Percentiles rank a stretch among this genome's conserved stretches.
Evolutionary conservation across 2,113 vertebrate genomes (phyloP).

Genomic region (Penelope pileata): DNA sequence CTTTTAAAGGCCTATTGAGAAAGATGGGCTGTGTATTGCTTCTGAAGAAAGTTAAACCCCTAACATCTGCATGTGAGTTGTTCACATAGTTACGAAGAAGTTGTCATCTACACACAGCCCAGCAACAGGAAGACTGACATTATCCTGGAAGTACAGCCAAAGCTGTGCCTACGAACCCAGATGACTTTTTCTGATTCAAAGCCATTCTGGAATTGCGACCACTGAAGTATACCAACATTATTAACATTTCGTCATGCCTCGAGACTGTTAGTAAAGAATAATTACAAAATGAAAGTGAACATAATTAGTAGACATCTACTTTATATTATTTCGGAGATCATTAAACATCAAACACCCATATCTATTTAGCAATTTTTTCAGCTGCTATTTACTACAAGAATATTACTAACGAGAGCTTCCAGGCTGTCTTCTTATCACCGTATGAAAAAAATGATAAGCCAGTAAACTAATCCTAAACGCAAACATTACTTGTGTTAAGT

Average conservation of each 20-base stretch:
- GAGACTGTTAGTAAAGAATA: neutral
- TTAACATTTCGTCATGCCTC: conserved; percentile 16
- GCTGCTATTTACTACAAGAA: neutral
- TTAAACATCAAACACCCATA: neutral
- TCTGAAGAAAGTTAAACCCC: neutral
- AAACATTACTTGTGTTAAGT: neutral
- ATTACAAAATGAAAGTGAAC: neutral
- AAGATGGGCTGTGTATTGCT: neutral
- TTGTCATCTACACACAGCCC: neutral
- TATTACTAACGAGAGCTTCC: neutral
- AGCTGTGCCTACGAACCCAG: neutral
- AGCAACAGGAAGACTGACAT: neutral
- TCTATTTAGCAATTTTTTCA: neutral
- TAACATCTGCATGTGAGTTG: neutral
- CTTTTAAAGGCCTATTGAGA: neutral
- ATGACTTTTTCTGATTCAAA: neutral
- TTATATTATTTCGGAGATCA: neutral
- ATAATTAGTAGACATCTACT: neutral
- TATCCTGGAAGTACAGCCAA: neutral
- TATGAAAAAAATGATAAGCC: neutral
- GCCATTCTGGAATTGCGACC: neutral
- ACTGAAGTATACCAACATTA: conserved; percentile 6
- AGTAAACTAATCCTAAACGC: neutral
- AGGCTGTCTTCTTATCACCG: neutral
- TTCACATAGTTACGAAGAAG: neutral